Percentiles rank a stretch among this genome's conserved stretches.
phyloP scores from a whole-genome alignment of 2,113 vertebrate genomes.

The Galbula dea region DNA sequence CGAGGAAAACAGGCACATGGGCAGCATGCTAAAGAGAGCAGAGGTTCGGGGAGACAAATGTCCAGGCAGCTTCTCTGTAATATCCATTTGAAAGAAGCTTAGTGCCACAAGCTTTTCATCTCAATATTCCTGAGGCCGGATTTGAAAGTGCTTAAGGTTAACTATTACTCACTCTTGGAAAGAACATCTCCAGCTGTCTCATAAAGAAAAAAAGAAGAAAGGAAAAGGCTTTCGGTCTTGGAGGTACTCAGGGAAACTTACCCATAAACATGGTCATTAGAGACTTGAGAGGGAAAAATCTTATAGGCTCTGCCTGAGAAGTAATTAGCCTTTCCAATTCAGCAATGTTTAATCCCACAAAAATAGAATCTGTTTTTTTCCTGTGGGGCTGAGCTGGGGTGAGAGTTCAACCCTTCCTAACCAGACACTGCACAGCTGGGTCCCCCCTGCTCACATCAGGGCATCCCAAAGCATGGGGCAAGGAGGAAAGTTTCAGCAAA shows the following conservation, averaged over 20 bases:
- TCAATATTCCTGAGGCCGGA: slow-evolving; percentile 62
- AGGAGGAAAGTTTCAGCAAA: neutral
- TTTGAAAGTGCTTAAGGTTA: slow-evolving; percentile 68
- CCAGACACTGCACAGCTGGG: neutral
- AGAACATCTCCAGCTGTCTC: slow-evolving; percentile 58
- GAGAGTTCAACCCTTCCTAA: accelerated
- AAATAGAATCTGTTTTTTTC: neutral
- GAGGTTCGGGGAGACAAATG: slow-evolving; percentile 28
- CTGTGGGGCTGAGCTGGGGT: neutral
- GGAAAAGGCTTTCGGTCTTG: slow-evolving; percentile 41
- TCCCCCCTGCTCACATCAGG: neutral
- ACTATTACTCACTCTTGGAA: slow-evolving; percentile 66
- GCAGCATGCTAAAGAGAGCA: slow-evolving; percentile 52
- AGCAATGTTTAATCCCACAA: neutral
- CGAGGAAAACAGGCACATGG: neutral
- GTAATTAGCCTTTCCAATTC: slow-evolving; percentile 19
- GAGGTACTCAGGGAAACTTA: slow-evolving; percentile 42
- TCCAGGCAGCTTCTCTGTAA: slow-evolving; percentile 52
- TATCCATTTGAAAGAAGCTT: slow-evolving; percentile 58
- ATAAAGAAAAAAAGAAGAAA: slow-evolving; percentile 21
- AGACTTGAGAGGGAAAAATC: neutral
- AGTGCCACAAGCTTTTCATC: slow-evolving; percentile 60
- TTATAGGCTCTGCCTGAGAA: neutral
- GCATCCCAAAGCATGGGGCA: neutral
- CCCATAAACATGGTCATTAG: neutral